phyloP scores from a whole-genome alignment of 1,140 invertebrate species.

The Augochlora pura region DNA sequence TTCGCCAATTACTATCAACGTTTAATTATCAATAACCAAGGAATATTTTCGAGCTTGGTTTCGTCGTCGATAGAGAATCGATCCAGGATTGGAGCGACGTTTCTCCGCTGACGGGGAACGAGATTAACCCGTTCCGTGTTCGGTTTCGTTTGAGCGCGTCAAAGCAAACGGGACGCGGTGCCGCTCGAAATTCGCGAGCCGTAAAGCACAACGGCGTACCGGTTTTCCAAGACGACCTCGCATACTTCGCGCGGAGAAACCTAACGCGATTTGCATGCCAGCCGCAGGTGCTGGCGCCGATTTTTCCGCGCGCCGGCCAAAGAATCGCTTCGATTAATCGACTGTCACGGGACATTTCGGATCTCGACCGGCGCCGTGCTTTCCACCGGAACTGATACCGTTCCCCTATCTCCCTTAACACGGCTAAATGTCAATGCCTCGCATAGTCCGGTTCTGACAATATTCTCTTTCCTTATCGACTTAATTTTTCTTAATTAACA shows the following conservation, averaged over 20 bases:
- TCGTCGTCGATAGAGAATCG: no score
- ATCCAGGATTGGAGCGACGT: no score
- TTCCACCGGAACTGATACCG: background rate
- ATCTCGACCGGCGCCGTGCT: background rate
- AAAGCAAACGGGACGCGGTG: background rate
- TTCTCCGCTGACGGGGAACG: background rate
- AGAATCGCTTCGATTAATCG: slow-evolving; percentile 32
- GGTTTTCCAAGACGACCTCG: slow-evolving; percentile 19
- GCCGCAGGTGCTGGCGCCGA: background rate
- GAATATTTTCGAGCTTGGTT: no score
- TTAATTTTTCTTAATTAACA: no score
- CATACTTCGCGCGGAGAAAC: slow-evolving; percentile 40
- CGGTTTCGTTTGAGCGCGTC: background rate
- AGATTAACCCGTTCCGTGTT: background rate
- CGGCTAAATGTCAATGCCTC: slow-evolving; percentile 11
- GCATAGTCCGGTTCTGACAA: background rate
- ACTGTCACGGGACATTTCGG: slow-evolving; percentile 9
- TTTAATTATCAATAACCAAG: no score
- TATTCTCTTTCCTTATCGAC: no score
- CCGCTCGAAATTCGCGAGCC: background rate
- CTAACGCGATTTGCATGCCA: slow-evolving; percentile 32
- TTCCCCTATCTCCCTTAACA: background rate
- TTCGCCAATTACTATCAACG: no score
- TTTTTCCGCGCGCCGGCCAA: background rate
- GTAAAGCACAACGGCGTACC: slow-evolving; percentile 12